phyloP scores from a whole-genome alignment of 2,888 invertebrate species.

The Acanthosoma haemorrhoidale region DNA sequence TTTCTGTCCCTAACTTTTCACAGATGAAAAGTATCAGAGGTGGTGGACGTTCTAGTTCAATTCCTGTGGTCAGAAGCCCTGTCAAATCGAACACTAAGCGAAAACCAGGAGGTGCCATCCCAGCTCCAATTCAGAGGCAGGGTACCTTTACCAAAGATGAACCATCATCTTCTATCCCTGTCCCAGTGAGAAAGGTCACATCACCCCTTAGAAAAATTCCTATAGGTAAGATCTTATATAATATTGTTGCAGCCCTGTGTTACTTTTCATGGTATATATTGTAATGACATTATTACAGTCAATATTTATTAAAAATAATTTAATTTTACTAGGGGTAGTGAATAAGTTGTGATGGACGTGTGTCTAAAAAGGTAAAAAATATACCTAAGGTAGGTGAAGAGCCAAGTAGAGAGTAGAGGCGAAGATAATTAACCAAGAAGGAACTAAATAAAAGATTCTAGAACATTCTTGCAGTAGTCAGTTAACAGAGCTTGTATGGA shows the following conservation, averaged over 20 bases:
- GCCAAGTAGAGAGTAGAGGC: too few relatives aligned
- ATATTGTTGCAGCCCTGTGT: not conserved
- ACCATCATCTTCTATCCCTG: slow-evolving; percentile 43
- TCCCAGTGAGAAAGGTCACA: slow-evolving; percentile 38
- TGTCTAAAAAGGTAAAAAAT: too few relatives aligned
- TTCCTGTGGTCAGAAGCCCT: slow-evolving; percentile 37
- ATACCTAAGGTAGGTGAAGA: too few relatives aligned
- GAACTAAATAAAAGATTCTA: too few relatives aligned
- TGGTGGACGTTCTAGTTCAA: slow-evolving; percentile 31
- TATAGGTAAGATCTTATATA: slow-evolving; percentile 31
- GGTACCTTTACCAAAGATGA: slow-evolving; percentile 91
- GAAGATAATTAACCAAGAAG: too few relatives aligned
- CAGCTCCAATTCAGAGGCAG: slow-evolving; percentile 63
- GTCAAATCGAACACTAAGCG: slow-evolving; percentile 31
- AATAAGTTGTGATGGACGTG: too few relatives aligned
- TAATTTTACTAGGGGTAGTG: too few relatives aligned
- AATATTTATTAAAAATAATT: too few relatives aligned
- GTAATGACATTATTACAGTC: not conserved
- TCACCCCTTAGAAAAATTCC: slow-evolving; percentile 37
- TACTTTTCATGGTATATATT: not conserved
- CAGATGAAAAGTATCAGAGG: slow-evolving; percentile 36
- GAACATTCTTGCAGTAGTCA: too few relatives aligned
- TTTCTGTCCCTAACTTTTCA: too few relatives aligned
- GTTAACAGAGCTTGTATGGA: too few relatives aligned
- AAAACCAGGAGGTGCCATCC: slow-evolving; percentile 26